Evolutionary conservation across 2,888 invertebrate species (phyloP).

Genomic region (Altica lythri): DNA sequence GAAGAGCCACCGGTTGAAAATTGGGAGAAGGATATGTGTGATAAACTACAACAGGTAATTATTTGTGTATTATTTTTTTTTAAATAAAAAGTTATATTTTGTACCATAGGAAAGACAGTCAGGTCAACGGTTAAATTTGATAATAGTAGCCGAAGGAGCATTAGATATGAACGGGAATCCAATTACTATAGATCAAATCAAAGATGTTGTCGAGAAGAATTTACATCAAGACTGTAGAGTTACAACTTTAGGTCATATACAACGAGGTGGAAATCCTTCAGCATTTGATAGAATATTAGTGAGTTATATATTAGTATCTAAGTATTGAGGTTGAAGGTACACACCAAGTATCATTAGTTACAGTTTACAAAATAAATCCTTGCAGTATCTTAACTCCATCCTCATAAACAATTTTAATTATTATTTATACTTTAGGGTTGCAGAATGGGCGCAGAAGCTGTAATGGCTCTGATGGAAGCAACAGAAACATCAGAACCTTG

Average conservation of each 20-base stretch:
- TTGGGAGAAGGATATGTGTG: constrained; percentile 92
- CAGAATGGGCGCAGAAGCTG: constrained; percentile 99
- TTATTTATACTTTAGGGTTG: constrained; percentile 83
- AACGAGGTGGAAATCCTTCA: constrained; percentile 97
- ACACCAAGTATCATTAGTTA: too few species aligned
- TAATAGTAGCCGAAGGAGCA: constrained; percentile 98
- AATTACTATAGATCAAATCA: constrained; percentile 92
- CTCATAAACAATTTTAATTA: too few species aligned
- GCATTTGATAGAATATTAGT: constrained; percentile 98
- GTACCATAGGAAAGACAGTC: constrained; percentile 85
- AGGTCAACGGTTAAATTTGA: constrained; percentile 96
- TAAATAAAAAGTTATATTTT: not conserved
- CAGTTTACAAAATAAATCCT: too few species aligned
- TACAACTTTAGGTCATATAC: constrained; percentile 98
- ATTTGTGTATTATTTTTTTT: too few species aligned
- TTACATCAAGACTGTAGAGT: constrained; percentile 94
- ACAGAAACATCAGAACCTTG: constrained; percentile 85
- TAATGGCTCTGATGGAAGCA: constrained; percentile 96
- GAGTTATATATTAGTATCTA: too few species aligned
- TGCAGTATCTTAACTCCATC: too few species aligned
- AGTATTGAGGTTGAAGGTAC: too few species aligned
- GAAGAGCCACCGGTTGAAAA: constrained; percentile 93
- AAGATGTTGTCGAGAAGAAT: constrained; percentile 85
- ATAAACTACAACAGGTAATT: constrained; percentile 92
- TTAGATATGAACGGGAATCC: constrained; percentile 91